phyloP scores from a whole-genome alignment of 2,888 invertebrate genomes.

The Eupelmus urozonus region DNA sequence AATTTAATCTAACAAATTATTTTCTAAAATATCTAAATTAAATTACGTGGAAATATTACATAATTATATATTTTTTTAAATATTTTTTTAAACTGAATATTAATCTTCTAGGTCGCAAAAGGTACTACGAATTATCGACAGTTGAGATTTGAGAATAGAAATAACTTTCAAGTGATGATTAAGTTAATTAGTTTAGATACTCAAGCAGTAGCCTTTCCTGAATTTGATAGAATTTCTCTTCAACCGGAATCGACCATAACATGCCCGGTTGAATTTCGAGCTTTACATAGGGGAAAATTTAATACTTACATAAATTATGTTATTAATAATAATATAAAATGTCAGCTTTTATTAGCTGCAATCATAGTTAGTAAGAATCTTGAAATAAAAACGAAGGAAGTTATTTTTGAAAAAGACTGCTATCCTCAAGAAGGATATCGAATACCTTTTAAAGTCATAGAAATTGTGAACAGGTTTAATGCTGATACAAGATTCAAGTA shows the following conservation, averaged over 20 bases:
- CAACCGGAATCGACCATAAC: slow-evolving; percentile 63
- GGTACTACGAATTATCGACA: slow-evolving; percentile 67
- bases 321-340: slow-evolving; percentile 76
- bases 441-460: slow-evolving; percentile 59
- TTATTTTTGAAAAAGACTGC: slow-evolving; percentile 75
- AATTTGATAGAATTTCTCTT: slow-evolving; percentile 62
- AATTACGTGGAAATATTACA: no score
- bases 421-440: slow-evolving; percentile 74
- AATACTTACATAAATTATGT: slow-evolving; percentile 74
- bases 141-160: slow-evolving; percentile 74
- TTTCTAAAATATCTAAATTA: no score
- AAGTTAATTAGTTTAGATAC: slow-evolving; percentile 60
- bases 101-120: slow-evolving; percentile 65
- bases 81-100: neutral
- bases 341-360: slow-evolving; percentile 75
- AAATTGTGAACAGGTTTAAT: slow-evolving; percentile 66
- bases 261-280: neutral
- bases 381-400: slow-evolving; percentile 67
- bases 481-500: slow-evolving; percentile 64
- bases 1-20: no score
- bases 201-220: slow-evolving; percentile 62
- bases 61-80: no score
- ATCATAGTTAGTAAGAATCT: slow-evolving; percentile 75
- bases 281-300: slow-evolving; percentile 63
- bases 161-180: slow-evolving; percentile 72